Evolutionary conservation across 2,888 invertebrate species (phyloP).

Genomic region (Anorthoa munda): DNA sequence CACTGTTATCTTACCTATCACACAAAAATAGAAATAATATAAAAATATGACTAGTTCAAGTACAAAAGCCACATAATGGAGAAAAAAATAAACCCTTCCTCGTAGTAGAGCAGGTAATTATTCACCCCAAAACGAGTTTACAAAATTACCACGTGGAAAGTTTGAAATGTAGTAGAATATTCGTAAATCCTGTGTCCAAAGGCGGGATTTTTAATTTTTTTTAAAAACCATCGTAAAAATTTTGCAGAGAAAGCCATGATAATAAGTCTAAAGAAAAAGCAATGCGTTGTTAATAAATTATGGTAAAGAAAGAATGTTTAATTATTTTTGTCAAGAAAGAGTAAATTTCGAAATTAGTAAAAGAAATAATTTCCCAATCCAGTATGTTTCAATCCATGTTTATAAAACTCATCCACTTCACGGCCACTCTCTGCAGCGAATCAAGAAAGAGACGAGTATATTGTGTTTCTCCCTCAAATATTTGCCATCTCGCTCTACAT

Average conservation of each 20-base stretch:
- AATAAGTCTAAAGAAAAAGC: not conserved
- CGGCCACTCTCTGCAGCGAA: conserved; percentile 63
- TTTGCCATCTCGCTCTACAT: conserved; percentile 77
- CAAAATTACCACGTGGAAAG: conserved; percentile 2
- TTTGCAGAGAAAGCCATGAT: not conserved
- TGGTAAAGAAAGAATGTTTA: too few species aligned
- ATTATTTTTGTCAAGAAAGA: conserved; percentile 9
- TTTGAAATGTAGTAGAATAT: not conserved
- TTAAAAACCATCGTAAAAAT: not conserved
- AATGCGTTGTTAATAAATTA: not conserved
- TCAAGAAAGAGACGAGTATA: conserved; percentile 75
- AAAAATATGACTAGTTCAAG: conserved; percentile 29
- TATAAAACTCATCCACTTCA: conserved; percentile 67
- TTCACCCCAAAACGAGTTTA: not conserved
- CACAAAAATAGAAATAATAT: not conserved
- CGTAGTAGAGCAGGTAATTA: not conserved
- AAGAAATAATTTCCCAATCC: conserved; percentile 58
- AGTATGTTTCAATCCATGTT: conserved; percentile 58
- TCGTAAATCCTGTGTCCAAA: not conserved
- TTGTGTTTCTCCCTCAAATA: conserved; percentile 71
- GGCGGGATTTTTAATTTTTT: too few species aligned
- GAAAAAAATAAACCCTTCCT: not conserved
- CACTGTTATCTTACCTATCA: not conserved
- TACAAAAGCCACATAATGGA: not conserved
- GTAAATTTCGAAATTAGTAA: conserved; percentile 21